Conservation (phyloP, 2,797 vertebrate genomes). For the Gallirallus australis region DNA sequence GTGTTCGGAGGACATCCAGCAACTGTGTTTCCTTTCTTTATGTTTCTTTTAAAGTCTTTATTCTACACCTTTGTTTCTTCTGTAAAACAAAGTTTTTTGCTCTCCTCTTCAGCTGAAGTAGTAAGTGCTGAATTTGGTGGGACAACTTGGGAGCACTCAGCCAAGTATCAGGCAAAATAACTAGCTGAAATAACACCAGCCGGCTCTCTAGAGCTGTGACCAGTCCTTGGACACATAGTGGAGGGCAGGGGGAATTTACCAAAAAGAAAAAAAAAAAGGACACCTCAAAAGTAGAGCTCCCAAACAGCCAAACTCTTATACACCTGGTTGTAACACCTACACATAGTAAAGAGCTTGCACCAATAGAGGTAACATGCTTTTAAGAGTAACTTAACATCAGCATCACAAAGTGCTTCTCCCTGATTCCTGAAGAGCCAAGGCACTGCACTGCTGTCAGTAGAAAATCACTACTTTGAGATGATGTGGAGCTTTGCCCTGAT, state of each 20-base stretch:
- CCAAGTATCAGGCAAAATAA: background rate
- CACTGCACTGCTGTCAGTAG: background rate
- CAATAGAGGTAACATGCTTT: background rate
- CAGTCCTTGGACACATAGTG: background rate
- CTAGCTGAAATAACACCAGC: rapidly evolving
- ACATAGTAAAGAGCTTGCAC: background rate
- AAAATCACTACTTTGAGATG: background rate
- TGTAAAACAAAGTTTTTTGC: background rate
- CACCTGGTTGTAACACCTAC: background rate
- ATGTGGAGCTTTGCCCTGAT: background rate
- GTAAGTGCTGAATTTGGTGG: background rate
- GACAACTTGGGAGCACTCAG: background rate
- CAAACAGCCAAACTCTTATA: background rate
- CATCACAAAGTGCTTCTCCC: background rate
- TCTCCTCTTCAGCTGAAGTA: background rate
- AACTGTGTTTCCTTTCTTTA: background rate
- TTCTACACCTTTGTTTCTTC: background rate
- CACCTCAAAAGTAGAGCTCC: background rate
- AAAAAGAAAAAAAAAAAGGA: background rate
- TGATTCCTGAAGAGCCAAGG: background rate
- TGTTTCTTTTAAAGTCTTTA: background rate
- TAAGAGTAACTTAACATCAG: background rate
- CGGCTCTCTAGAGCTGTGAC: background rate
- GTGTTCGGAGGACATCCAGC: background rate
- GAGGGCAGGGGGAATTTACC: rapidly evolving